A percentile compares a stretch with the other conserved stretches of the same genome.
Conservation (phyloP, 2,113 vertebrate genomes). For the Chitala chitala region DNA sequence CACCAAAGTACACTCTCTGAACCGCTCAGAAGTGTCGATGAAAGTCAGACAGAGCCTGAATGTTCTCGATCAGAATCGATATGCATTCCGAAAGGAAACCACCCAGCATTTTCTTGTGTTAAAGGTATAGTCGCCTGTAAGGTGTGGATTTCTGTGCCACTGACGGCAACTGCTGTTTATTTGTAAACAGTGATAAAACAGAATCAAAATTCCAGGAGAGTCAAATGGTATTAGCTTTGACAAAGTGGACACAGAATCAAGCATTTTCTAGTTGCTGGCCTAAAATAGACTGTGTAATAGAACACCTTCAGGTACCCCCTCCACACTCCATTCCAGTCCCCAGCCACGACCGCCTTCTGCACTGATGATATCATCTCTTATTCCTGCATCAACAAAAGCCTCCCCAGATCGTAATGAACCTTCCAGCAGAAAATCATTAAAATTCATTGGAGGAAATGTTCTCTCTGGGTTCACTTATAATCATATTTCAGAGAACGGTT, state of each 20-base stretch:
- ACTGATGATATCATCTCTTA: neutral
- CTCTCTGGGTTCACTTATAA: constrained; percentile 21
- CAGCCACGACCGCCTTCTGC: too few species aligned
- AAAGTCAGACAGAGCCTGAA: neutral
- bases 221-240: neutral
- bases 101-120: too few species aligned
- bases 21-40: neutral
- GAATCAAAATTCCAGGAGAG: neutral
- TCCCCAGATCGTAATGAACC: constrained; percentile 15
- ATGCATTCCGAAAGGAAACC: neutral
- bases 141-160: neutral
- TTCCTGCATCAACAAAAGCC: constrained; percentile 10
- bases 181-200: neutral
- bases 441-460: constrained; percentile 22
- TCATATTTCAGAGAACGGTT: constrained; percentile 19
- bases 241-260: neutral
- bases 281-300: neutral
- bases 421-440: constrained; percentile 26
- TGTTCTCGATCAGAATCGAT: neutral
- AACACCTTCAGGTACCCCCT: neutral
- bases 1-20: neutral
- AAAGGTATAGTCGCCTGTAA: neutral
- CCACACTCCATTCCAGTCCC: neutral
- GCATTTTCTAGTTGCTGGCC: neutral
- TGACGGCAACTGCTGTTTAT: neutral